phyloP scores from a whole-genome alignment of 2,113 vertebrate genomes.

The Malaclemys terrapin region DNA sequence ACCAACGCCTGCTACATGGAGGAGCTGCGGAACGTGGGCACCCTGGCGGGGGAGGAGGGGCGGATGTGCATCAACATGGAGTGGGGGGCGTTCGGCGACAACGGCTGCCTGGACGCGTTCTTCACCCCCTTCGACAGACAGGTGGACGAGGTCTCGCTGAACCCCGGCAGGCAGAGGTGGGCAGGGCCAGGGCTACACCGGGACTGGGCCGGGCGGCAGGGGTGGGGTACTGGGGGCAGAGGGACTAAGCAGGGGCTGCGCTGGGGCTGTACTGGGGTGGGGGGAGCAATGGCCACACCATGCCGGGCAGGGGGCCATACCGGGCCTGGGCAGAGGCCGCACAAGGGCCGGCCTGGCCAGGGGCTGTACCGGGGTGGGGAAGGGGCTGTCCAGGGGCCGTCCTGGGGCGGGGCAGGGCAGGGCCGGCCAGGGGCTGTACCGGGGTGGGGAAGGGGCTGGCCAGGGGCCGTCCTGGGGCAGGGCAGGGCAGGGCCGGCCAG shows the following conservation, averaged over 20 bases:
- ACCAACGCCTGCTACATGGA: slow-evolving; percentile 87
- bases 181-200: neutral
- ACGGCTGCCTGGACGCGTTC: slow-evolving; percentile 67
- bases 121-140: slow-evolving; percentile 69
- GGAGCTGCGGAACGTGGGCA: slow-evolving; percentile 76
- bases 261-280: no score
- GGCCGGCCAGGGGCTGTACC: no score
- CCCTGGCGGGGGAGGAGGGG: slow-evolving; percentile 59
- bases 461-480: no score
- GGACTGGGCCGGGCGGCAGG: rapidly evolving
- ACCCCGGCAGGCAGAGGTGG: slow-evolving; percentile 80
- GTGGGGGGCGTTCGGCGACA: slow-evolving; percentile 85
- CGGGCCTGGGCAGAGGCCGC: neutral
- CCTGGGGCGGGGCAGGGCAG: no score
- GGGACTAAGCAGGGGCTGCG: neutral
- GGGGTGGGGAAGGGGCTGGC: no score
- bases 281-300: no score
- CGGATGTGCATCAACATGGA: slow-evolving; percentile 86
- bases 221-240: rapidly evolving
- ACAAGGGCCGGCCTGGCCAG: no score
- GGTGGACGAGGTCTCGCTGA: slow-evolving; percentile 79
- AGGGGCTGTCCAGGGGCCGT: no score
- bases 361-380: no score
- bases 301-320: no score
- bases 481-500: no score